These are phyloP conservation scores for Lasioglossum leucozonium DNA, from an alignment of 2,888 invertebrate genomes.

Conservation along the genomic window DNA sequence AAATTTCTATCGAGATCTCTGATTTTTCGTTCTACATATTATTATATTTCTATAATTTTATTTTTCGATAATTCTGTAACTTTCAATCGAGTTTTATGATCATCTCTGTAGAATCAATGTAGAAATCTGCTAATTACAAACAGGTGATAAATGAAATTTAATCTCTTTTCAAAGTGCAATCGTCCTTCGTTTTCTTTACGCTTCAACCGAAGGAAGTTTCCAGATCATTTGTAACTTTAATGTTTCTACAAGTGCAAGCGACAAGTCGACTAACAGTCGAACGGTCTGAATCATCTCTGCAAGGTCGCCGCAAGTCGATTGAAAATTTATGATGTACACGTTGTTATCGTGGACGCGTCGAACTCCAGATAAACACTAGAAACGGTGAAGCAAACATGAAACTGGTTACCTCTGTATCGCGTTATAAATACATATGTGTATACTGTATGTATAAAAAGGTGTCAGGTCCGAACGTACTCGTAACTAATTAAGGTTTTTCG, in stretches of 20 bases:
- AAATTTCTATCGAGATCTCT: no score
- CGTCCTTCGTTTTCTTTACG: constrained; percentile 9
- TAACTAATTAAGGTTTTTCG: not conserved
- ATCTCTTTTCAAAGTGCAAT: not conserved
- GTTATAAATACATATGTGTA: not conserved
- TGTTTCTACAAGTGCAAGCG: constrained; percentile 33
- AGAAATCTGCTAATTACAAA: not conserved
- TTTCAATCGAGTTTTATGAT: no score
- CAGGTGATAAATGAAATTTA: not conserved
- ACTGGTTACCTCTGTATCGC: not conserved
- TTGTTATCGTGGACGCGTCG: not conserved
- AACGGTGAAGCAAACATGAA: not conserved
- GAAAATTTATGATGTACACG: constrained; percentile 54
- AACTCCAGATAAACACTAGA: not conserved
- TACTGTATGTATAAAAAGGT: no score
- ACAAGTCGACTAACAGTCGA: constrained; percentile 28
- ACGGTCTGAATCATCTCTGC: constrained; percentile 54
- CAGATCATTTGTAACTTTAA: constrained; percentile 33
- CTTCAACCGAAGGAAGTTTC: constrained; percentile 38
- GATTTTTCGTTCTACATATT: no score
- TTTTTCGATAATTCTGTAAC: no score
- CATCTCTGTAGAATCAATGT: no score
- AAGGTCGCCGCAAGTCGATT: constrained; percentile 41
- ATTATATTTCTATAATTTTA: no score
- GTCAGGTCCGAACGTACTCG: not conserved